A percentile compares a stretch with the other conserved stretches of the same genome.
Evolutionary conservation across 2,888 invertebrate species (phyloP).

Genomic region (Philhelius pedissequus): DNA sequence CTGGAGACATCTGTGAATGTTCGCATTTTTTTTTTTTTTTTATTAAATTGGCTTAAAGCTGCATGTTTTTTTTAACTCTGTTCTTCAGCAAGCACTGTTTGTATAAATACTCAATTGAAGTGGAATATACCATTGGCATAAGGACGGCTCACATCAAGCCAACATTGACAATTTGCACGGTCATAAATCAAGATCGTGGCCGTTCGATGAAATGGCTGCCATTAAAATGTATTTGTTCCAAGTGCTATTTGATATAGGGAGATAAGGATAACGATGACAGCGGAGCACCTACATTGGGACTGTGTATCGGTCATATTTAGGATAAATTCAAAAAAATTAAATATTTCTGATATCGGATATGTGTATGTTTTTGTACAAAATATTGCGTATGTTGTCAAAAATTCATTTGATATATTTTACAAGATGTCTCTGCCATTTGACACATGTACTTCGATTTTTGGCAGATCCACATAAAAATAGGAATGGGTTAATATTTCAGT

Average conservation of each 20-base stretch:
- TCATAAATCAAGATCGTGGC: constrained; percentile 58
- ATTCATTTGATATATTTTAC: too few relatives aligned
- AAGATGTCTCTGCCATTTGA: too few relatives aligned
- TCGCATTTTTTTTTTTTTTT: too few relatives aligned
- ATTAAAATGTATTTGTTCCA: constrained; percentile 59
- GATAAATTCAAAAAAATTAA: neutral
- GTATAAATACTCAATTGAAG: constrained; percentile 21
- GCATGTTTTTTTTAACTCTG: neutral
- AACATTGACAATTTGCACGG: constrained; percentile 47
- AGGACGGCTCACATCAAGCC: constrained; percentile 27
- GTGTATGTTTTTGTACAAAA: too few relatives aligned
- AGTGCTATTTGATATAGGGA: constrained; percentile 53
- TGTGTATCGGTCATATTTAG: neutral
- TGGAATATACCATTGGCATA: constrained; percentile 19
- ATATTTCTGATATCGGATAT: too few relatives aligned
- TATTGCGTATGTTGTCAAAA: too few relatives aligned
- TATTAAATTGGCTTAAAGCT: constrained; percentile 1
- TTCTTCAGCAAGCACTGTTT: neutral
- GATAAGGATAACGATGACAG: neutral
- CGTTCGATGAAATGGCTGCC: constrained; percentile 23
- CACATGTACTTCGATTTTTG: too few relatives aligned
- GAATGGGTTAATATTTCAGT: too few relatives aligned
- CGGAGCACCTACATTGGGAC: neutral
- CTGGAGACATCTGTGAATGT: too few relatives aligned
- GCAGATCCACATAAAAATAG: too few relatives aligned